phyloP scores from a whole-genome alignment of 1,140 invertebrate species.

The Drosophila nikananu region DNA sequence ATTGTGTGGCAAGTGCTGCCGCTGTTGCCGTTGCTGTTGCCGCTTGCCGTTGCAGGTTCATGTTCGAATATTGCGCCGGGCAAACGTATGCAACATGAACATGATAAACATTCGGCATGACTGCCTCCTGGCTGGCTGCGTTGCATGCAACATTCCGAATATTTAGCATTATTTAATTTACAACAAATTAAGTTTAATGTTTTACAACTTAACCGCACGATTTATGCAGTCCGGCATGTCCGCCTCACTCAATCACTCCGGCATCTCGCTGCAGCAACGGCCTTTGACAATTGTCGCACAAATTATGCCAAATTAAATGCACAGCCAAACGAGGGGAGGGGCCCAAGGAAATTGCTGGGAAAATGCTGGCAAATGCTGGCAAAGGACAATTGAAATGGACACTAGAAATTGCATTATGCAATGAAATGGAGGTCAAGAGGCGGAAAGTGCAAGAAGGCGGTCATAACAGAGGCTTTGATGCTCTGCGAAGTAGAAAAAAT shows the following conservation, averaged over 20 bases:
- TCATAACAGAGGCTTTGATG: not conserved
- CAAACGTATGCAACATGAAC: conserved; percentile 62
- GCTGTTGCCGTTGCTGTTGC: conserved; percentile 27
- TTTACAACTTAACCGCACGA: conserved; percentile 71
- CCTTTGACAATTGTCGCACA: conserved; percentile 60
- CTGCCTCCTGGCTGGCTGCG: not conserved
- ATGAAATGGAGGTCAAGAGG: conserved; percentile 26
- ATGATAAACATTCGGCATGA: conserved; percentile 54
- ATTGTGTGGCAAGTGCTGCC: conserved; percentile 72
- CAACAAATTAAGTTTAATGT: conserved; percentile 80
- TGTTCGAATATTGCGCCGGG: conserved; percentile 62
- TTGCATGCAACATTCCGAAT: conserved; percentile 52
- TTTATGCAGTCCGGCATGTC: conserved; percentile 61
- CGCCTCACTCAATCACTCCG: conserved; percentile 36
- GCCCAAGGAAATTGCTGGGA: conserved; percentile 8
- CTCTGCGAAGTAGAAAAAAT: not conserved
- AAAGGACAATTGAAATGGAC: conserved; percentile 35
- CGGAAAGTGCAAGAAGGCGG: not conserved
- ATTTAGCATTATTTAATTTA: conserved; percentile 78
- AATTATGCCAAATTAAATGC: conserved; percentile 77
- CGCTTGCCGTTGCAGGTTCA: conserved; percentile 44
- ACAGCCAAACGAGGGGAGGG: conserved; percentile 27
- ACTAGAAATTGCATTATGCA: conserved; percentile 43
- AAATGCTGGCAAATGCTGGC: conserved; percentile 12
- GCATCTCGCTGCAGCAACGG: conserved; percentile 5